Evolutionary conservation across 2,113 vertebrate genomes (phyloP), one percentile per base, ranked within the genome.

Genomic region (Pelvicachromis taeniatus): DNA sequence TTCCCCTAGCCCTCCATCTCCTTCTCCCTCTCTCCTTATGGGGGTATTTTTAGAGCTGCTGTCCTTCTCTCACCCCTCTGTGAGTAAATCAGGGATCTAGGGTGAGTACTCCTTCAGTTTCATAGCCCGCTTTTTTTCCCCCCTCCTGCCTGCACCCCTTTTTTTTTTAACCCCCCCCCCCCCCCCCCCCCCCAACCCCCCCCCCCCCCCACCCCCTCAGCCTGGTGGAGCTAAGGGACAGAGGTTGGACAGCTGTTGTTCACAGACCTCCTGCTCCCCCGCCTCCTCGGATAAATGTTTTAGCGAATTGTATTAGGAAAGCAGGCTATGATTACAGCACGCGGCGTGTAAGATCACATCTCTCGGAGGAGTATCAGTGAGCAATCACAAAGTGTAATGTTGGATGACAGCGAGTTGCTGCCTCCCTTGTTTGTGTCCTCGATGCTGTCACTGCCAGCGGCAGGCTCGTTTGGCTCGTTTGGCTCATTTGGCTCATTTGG

Each of bases 21-120:
- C 23, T 55, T 61, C 86, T 82, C 73, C 50, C 68, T 85, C 85
- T 88, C 59, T 85, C 80, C 84, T 83, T 83, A 68, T 84, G 92
- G 81, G 86, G 91, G 63, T 93, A 93, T 94, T 92, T 94, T 93
- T 91, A 93, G 91, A 90, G 89, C 68, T 1, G 53, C 80, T 94
- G 92, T 93, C 93, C 92, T 93, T 80, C 88, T 80, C 78, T 94
- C 92, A 93, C 93, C 93, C 88, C 86, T 91, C 91, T 78, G 70
- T 61, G 89, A 89, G 91, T 87, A 89, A 92, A 90, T 89, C 78
- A 82, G 81, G 90, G 91, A 92, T 90, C 80, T 73, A 82, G 85
- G 85, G 78, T 81, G 70, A 10, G 14, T 33, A 82, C 90, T 91
- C 79, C 88, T 92, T 86, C 58, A 77, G 80, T 91, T 92, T 91